Evolutionary conservation across 2,888 invertebrate genomes (phyloP), one percentile per base, ranked within the genome.

Genomic region (Drosophila kokeensis): DNA sequence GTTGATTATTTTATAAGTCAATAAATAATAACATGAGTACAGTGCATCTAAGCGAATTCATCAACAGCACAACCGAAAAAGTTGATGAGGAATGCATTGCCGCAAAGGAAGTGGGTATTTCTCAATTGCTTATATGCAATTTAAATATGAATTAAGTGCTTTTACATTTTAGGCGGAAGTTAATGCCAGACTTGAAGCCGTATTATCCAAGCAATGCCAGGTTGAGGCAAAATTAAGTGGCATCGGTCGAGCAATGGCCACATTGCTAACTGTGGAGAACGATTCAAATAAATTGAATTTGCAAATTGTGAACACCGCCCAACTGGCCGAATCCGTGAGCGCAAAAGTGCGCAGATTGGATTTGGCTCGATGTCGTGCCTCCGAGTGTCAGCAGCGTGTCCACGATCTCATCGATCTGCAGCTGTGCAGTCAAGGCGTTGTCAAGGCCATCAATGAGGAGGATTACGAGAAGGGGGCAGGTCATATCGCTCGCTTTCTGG

Each of bases 391-490:
- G 92, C 96, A 97, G 82, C 94, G 99, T 68, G 99, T 99, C 0
- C 97, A 98, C 88, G 99, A 99, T 92, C 94, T 99, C 45, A 96
- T 99, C 69, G 99, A 99, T 92, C 94, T 99, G 60, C 98, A 99
- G 93, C 94, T 98, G 67, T 99, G 99, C 92, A 98, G 98, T 57
- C 98, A 99, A 92, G 99, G 99, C n/a, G 99, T 99, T 0, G 97
- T 98, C 79, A 96, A 97, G 58, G 99, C 99, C 1, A 96, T 99
- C 63, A 95, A 96, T 77, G 97, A 97, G 83, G 98, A 99, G 93
- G 98, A 99, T 92, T 99, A 97, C 93, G 99, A 99, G 93, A 97
- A 97, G 93, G 95, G 99, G 63, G 99, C 99, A 15, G 98, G 96
- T 0, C 99, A 99, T 91, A 97, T 99, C 53, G 98, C 99, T 83